Evolutionary conservation across 2,888 invertebrate species (phyloP), one percentile per base, ranked within the genome.

Genomic region (Ramazzottius varieornatus): DNA sequence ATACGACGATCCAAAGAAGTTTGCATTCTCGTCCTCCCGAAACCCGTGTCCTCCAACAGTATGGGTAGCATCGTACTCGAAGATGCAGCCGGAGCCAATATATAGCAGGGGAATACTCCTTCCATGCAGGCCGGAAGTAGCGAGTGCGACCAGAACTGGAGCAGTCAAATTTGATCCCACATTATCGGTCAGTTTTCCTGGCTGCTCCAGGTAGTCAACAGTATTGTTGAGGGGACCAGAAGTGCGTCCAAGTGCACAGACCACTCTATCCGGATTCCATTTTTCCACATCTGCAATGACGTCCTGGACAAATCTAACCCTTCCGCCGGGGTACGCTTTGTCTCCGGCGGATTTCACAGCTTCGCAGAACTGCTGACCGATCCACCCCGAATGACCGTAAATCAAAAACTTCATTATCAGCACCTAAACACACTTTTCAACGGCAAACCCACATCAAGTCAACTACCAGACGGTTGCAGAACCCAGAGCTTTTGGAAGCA

Each of bases 131-230:
- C 68, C 67, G 32, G 70, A 68, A 63, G 70, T 68, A 32, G 72
- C 40, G 33, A 69, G 68, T 54, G 72, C 72, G 66, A 72, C 65
- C 2, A 69, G 67, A 71, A 72, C 73, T 20, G 72, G 72, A n/a
- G 70, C 69, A 65, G 70, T 72, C 34, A 71, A 67, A 64, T 73
- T 72, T 65, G 69, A 68, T 29, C 68, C 68, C 64, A 71, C 68
- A 68, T 71, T 72, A 33, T 68, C 68, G 20, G 68, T 68, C 32
- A 73, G 67, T 32, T 68, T 69, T 65, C 69, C 67, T 46, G 66
- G 65, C 1, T 54, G 63, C 20, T 63, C 32, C 20, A 64, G 63
- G 33, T 33, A n/a, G 33, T 65, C 68, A 65, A 68, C 67, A 34
- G 54, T 68, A 63, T 64, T 67, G 32, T 29, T n/a, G 46, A 64